Evolutionary conservation across 2,797 vertebrate species (phyloP).

Genomic region (Yasuhikotakia modesta): DNA sequence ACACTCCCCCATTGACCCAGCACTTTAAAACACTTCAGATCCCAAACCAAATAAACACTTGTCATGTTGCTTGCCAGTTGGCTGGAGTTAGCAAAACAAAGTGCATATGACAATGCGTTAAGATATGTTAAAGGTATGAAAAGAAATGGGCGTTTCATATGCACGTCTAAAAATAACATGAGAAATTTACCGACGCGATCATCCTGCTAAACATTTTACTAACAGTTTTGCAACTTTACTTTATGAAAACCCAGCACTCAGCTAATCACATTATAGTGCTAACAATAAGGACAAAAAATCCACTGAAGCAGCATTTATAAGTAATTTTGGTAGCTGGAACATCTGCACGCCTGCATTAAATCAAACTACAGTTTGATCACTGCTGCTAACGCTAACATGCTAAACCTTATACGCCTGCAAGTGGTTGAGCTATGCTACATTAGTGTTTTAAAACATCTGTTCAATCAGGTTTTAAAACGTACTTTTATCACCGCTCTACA

Average conservation of each 20-base stretch:
- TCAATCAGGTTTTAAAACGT: not conserved
- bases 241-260: not conserved
- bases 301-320: not conserved
- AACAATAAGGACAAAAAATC: not conserved
- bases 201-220: not conserved
- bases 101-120: not conserved
- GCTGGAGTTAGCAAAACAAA: not conserved
- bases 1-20: slow-evolving; percentile 2
- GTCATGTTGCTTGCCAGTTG: slow-evolving; percentile 7
- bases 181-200: not conserved
- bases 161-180: too few species aligned
- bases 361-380: slow-evolving; percentile 9
- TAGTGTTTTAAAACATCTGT: not conserved
- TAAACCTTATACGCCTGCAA: slow-evolving; percentile 22
- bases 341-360: too few species aligned
- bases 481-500: not conserved
- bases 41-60: slow-evolving; percentile 13
- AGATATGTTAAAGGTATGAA: not conserved
- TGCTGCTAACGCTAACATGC: slow-evolving; percentile 24
- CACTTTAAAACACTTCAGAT: not conserved
- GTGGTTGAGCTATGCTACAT: slow-evolving; percentile 12
- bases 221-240: slow-evolving; percentile 8
- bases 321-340: not conserved
- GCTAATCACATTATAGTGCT: not conserved
- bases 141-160: not conserved